A percentile compares a stretch with the other conserved stretches of the same genome.
These are phyloP conservation scores for Uromys caudimaculatus DNA, from an alignment of 2,797 vertebrate genomes.

Conservation along the genomic window DNA sequence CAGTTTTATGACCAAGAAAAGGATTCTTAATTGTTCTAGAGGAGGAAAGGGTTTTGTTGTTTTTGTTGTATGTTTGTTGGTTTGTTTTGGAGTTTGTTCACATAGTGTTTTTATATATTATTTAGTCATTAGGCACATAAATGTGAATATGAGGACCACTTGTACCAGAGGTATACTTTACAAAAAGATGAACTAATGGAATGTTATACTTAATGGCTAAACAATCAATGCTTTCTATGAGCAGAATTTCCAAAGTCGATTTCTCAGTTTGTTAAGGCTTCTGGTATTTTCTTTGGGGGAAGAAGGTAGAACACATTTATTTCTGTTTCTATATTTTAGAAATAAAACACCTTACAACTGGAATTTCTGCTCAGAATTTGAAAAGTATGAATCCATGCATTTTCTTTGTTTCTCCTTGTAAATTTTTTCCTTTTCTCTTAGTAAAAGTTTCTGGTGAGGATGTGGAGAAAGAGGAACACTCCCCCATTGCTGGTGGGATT, in stretches of 20 bases:
- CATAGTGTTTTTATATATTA: neutral
- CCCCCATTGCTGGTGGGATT: too few relatives aligned
- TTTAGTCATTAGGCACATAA: neutral
- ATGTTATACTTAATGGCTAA: neutral
- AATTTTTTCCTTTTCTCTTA: neutral
- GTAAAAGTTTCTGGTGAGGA: neutral
- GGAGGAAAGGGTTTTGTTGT: slow-evolving; percentile 5
- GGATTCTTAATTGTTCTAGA: slow-evolving; percentile 68
- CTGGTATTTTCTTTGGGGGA: neutral
- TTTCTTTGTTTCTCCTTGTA: neutral
- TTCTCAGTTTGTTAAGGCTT: neutral
- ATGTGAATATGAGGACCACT: neutral
- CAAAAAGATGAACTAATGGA: neutral
- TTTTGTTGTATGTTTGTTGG: neutral
- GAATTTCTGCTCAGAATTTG: neutral
- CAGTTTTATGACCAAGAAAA: slow-evolving; percentile 34
- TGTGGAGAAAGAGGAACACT: too few relatives aligned
- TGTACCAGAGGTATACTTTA: neutral
- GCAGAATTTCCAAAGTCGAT: neutral
- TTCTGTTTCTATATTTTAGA: neutral
- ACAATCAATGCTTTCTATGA: neutral
- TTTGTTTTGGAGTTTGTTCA: neutral
- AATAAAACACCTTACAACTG: neutral
- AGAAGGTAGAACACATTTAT: neutral
- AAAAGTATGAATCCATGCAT: neutral